Evolutionary conservation across 2,888 invertebrate genomes (phyloP).

Genomic region (Thecophora atra): DNA sequence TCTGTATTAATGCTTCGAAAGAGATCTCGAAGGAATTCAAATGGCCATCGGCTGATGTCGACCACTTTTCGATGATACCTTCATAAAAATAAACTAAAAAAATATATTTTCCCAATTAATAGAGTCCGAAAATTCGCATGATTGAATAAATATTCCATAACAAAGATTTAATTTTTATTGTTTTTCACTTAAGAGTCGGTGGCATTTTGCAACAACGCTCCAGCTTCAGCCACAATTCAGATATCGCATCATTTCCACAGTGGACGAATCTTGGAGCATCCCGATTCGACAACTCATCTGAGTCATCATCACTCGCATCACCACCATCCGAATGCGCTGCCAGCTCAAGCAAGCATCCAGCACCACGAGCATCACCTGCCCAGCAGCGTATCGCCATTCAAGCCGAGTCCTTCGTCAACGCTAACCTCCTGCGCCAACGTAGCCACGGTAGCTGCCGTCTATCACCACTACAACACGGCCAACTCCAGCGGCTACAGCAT

Average conservation of each 20-base stretch:
- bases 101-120: no score
- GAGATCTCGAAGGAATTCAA: constrained; percentile 6
- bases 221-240: constrained; percentile 44
- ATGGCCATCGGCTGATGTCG: background rate
- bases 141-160: no score
- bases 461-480: constrained; percentile 49
- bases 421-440: constrained; percentile 32
- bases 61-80: background rate
- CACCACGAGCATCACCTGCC: constrained; percentile 47
- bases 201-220: constrained; percentile 57
- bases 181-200: constrained; percentile 47
- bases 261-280: constrained; percentile 62
- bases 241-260: constrained; percentile 55
- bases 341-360: constrained; percentile 42
- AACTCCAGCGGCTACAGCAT: constrained; percentile 45
- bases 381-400: constrained; percentile 39
- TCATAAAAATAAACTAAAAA: no score
- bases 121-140: no score
- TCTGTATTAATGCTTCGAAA: background rate
- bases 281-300: constrained; percentile 63
- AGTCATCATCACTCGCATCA: constrained; percentile 45
- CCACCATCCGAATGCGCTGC: constrained; percentile 40
- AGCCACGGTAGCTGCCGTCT: constrained; percentile 30
- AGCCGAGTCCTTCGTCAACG: constrained; percentile 46
- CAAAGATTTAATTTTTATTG: background rate